Conservation (phyloP, 2,888 invertebrate genomes). For the Podotricha telesiphe region DNA sequence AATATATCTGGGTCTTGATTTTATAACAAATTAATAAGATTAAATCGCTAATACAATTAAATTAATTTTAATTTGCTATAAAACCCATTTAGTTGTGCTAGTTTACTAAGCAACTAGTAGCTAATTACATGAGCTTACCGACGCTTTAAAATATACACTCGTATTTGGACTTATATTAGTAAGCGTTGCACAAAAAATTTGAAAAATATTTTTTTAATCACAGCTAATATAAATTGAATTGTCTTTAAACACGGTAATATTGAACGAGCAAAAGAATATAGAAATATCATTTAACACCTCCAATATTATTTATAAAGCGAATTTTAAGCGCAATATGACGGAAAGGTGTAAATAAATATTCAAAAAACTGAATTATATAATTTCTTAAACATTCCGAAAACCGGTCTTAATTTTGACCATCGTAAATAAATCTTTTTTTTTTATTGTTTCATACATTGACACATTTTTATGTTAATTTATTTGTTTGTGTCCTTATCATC, state of each 20-base stretch:
- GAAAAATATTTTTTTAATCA: background rate
- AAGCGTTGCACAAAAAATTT: conserved; percentile 17
- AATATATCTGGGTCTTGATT: conserved; percentile 15
- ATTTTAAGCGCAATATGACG: background rate
- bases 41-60: conserved; percentile 10
- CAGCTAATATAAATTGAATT: conserved; percentile 3
- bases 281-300: background rate
- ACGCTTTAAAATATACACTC: conserved; percentile 60
- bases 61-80: conserved; percentile 24
- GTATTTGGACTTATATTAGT: conserved; percentile 17
- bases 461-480: background rate
- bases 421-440: background rate
- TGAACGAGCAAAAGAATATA: background rate
- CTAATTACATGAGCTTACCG: conserved; percentile 68
- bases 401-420: background rate
- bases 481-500: background rate
- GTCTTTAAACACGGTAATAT: background rate
- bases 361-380: background rate
- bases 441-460: background rate
- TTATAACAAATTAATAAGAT: conserved; percentile 3
- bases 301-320: background rate
- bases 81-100: conserved; percentile 47
- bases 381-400: background rate
- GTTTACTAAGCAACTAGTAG: too few species aligned
- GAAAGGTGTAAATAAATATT: background rate